These are phyloP conservation scores for Thyatira batis DNA, from an alignment of 2,888 invertebrate genomes.

Conservation along the genomic window DNA sequence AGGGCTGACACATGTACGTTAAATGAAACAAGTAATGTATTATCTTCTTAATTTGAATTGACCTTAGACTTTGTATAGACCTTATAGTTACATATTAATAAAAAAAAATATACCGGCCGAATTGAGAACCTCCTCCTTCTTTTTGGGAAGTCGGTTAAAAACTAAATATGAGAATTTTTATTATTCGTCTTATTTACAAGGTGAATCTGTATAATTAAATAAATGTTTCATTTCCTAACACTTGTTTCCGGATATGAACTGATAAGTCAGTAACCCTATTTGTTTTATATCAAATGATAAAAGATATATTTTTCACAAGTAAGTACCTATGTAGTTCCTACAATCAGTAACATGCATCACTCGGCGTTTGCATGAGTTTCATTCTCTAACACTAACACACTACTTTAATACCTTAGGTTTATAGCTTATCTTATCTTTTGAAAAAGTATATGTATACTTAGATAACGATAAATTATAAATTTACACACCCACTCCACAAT, in stretches of 20 bases:
- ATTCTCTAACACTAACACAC: background rate
- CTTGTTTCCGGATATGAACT: too few relatives aligned
- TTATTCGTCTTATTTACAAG: too few relatives aligned
- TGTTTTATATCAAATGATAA: background rate
- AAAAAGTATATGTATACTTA: background rate
- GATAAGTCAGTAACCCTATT: background rate
- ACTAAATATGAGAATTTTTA: too few relatives aligned
- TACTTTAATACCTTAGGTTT: background rate
- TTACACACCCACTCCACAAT: background rate
- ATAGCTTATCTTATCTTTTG: slow-evolving; percentile 7
- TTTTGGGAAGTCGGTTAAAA: too few relatives aligned
- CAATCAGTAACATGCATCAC: background rate
- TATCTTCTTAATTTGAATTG: too few relatives aligned
- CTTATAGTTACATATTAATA: too few relatives aligned
- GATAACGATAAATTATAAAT: background rate
- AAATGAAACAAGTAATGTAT: background rate
- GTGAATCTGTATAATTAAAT: too few relatives aligned
- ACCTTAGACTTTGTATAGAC: too few relatives aligned
- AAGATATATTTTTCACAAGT: background rate
- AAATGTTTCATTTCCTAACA: too few relatives aligned
- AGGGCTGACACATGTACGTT: slow-evolving; percentile 22
- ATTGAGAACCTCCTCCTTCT: too few relatives aligned
- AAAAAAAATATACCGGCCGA: too few relatives aligned
- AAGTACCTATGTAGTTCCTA: background rate
- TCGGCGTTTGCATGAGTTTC: background rate